Evolutionary conservation across 2,797 vertebrate species (phyloP).

Genomic region (Sylvia borin): DNA sequence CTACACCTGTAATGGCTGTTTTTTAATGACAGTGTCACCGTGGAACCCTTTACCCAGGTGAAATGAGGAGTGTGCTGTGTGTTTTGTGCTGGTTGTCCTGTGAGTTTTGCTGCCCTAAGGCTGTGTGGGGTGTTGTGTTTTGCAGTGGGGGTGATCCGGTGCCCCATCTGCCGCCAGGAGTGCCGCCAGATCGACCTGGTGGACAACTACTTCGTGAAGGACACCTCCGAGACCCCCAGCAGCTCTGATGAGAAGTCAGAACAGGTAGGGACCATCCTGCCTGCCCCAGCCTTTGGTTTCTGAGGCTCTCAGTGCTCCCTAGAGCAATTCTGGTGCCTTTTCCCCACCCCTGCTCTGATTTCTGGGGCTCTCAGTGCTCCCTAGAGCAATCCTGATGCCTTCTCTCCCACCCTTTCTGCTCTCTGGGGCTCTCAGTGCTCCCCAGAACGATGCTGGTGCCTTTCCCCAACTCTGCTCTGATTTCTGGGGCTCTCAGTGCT

Average conservation of each 20-base stretch:
- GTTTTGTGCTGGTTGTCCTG: fast-evolving
- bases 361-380: fast-evolving
- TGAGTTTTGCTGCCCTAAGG: fast-evolving
- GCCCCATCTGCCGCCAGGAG: conserved; percentile 93
- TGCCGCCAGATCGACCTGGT: conserved; percentile 97
- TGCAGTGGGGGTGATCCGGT: conserved; percentile 92
- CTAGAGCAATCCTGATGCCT: neutral
- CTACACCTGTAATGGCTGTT: fast-evolving
- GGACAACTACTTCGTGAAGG: conserved; percentile 98
- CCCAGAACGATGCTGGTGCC: fast-evolving
- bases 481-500: fast-evolving
- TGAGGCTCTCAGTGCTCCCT: neutral
- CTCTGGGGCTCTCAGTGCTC: fast-evolving
- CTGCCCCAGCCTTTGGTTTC: neutral
- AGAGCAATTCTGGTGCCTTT: neutral
- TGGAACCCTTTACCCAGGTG: neutral
- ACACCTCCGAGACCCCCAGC: conserved; percentile 88
- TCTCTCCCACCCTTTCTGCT: fast-evolving
- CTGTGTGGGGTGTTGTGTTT: neutral
- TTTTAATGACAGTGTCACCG: fast-evolving
- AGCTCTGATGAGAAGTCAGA: conserved; percentile 91
- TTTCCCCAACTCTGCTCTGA: fast-evolving
- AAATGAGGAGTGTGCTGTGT: neutral
- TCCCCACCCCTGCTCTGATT: neutral
- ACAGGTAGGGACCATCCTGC: conserved; percentile 81